Evolutionary conservation across 1,140 invertebrate genomes (phyloP), one percentile per base, ranked within the genome.

Genomic region (Zaprionus vittiger): DNA sequence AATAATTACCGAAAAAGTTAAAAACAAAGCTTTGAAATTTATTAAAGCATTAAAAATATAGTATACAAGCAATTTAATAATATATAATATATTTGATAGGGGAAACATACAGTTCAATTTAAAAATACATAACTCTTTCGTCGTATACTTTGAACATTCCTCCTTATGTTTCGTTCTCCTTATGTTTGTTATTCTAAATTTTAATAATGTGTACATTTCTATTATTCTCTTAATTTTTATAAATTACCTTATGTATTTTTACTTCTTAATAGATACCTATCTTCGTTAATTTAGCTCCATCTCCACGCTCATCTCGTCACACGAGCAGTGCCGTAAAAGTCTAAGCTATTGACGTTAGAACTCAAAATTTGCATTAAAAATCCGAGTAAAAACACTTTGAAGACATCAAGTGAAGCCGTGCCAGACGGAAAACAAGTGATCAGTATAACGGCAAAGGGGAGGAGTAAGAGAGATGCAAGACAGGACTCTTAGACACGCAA

Each of bases 381-480:
- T 61, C 22, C 15, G 4, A 20, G 17, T 15, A 6, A 69, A 62
- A 62, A 61, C 34, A 6, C 47, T 52, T 20, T 31, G 26, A 67
- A 60, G 41, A 55, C 56, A 73, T 61, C 31, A 68, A 68, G 57
- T 15, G 57, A 73, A 73, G 55, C 63, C 17, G 55, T 28, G 55
- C 14, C 65, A 63, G 67, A 34, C 31, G 5, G 1, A 57, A 49
- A 70, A 57, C n/a, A 75, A 76, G 67, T 59, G 67, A 71, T 74
- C 72, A 69, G 37, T 59, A 73, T 61, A 74, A 74, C 4, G 17
- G 28, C 11, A 47, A 31, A 22, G 4, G 41, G 34, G 7, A 28
- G 4, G 59, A 38, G 37, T 38, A 6, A 17, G 34, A 31, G 52
- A 61, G 71, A 57, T 31, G 38, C 22, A 57, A 73, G 74, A 73